Evolutionary conservation across 2,113 vertebrate species (phyloP), one percentile per base, ranked within the genome.

Genomic region (Pogonocichla stellata): DNA sequence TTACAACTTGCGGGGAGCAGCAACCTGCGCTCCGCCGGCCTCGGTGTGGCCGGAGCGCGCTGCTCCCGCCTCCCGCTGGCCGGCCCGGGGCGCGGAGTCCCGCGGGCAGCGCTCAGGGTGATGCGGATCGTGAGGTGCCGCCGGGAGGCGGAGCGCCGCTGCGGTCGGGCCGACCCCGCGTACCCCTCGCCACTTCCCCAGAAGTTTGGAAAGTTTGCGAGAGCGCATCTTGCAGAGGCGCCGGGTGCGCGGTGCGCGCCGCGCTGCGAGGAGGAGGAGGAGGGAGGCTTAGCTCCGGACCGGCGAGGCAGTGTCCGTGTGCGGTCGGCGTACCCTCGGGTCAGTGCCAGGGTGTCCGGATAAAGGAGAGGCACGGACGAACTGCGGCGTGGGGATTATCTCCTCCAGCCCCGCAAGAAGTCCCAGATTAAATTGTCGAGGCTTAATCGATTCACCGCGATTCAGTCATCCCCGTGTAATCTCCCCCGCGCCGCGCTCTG

Each of bases 151-250:
- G 72, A 67, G 62, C 5, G 64, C 73, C 38, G 54, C 65, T 45
- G 40, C 14, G 25, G 12, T 62, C 64, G 20, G 34, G 34, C 28
- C 65, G 26, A 22, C 33, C 24, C 61, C 70, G 40, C 43, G 47
- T 45, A 56, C 9, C 75, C 64, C 20, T 53, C 40, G 26, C 33
- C 58, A 91, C 86, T 94, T 94, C 74, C 58, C 56, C 34, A 66
- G 69, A 80, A 93, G 72, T 95, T 94, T 79, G 77, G 48, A 82
- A 92, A 95, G 90, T 95, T 95, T 93, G 80, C 40, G 72, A 77
- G 87, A 36, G 80, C 92, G 80, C 94, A 93, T 83, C 92, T n/a
- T 22, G 47, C 50, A 5, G 50, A 45, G 45, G 51, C 58, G 48
- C 33, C 10, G 80, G n/a, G 34, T 58, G 81, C 77, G 80, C 87